Evolutionary conservation across 2,113 vertebrate species (phyloP).

Genomic region (Passer montanus): DNA sequence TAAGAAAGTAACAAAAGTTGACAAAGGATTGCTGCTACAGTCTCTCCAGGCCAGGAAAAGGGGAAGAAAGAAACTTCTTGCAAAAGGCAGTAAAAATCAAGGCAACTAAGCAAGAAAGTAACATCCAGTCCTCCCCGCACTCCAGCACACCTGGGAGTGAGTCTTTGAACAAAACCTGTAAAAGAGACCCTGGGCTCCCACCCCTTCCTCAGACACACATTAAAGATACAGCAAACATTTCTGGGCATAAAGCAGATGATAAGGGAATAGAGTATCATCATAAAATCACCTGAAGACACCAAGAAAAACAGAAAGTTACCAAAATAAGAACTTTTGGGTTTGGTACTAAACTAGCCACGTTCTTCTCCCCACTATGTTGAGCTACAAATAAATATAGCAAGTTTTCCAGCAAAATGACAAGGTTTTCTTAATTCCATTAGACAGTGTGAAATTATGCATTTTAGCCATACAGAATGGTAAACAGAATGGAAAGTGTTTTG

Average conservation of each 20-base stretch:
- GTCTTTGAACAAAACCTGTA: rapidly evolving
- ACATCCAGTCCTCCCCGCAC: rapidly evolving
- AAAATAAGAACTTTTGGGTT: not conserved
- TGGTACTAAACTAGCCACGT: not conserved
- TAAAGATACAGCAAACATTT: not conserved
- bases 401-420: constrained; percentile 52
- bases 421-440: constrained; percentile 58
- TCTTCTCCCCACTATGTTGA: not conserved
- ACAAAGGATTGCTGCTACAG: not conserved
- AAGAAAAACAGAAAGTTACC: not conserved
- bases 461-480: constrained; percentile 43
- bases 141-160: rapidly evolving
- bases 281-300: not conserved
- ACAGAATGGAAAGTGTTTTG: constrained; percentile 59
- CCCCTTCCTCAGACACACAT: not conserved
- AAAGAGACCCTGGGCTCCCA: not conserved
- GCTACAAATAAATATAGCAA: constrained; percentile 33
- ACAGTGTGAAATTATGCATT: constrained; percentile 40
- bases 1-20: not conserved
- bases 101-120: not conserved
- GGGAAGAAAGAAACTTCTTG: not conserved
- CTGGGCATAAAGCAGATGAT: not conserved
- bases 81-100: not conserved
- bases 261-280: not conserved
- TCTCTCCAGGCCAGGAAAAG: not conserved